These are phyloP conservation scores for Neodiprion fabricii DNA, from an alignment of 1,140 invertebrate species.

Conservation along the genomic window DNA sequence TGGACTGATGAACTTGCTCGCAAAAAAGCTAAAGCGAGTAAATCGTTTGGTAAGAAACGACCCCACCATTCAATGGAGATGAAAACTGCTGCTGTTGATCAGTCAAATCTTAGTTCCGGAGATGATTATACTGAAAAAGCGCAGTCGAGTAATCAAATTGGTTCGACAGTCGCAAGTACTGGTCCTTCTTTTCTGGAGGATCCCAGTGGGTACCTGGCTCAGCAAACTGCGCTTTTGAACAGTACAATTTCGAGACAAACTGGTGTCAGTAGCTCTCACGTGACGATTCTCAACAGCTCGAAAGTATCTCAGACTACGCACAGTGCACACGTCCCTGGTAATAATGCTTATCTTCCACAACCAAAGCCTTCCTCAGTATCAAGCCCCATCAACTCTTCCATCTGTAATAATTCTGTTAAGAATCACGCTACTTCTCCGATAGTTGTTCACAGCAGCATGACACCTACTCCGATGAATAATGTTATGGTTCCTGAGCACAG, in stretches of 20 bases:
- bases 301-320: constrained; percentile 44
- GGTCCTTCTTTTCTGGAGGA: constrained; percentile 85
- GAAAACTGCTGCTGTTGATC: constrained; percentile 39
- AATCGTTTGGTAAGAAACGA: constrained; percentile 64
- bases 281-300: constrained; percentile 51
- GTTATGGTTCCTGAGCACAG: constrained; percentile 45
- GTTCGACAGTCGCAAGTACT: constrained; percentile 45
- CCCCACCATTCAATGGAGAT: constrained; percentile 50
- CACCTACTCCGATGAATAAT: constrained; percentile 46
- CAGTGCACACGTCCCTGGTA: constrained; percentile 22
- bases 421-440: constrained; percentile 56
- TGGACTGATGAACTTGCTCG: constrained; percentile 70
- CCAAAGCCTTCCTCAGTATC: constrained; percentile 55
- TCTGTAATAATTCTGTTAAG: constrained; percentile 44
- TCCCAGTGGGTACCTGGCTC: constrained; percentile 85
- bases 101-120: constrained; percentile 35
- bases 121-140: constrained; percentile 54
- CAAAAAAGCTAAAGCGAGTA: constrained; percentile 68
- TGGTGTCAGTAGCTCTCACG: constrained; percentile 60
- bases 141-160: constrained; percentile 46
- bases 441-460: constrained; percentile 57
- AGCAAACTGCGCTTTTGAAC: constrained; percentile 84
- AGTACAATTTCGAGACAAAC: constrained; percentile 82
- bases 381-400: constrained; percentile 49
- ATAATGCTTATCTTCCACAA: constrained; percentile 51